Percentiles rank a stretch among this genome's conserved stretches.
These are phyloP conservation scores for Calypte anna DNA, from an alignment of 2,113 vertebrate genomes.

Conservation along the genomic window DNA sequence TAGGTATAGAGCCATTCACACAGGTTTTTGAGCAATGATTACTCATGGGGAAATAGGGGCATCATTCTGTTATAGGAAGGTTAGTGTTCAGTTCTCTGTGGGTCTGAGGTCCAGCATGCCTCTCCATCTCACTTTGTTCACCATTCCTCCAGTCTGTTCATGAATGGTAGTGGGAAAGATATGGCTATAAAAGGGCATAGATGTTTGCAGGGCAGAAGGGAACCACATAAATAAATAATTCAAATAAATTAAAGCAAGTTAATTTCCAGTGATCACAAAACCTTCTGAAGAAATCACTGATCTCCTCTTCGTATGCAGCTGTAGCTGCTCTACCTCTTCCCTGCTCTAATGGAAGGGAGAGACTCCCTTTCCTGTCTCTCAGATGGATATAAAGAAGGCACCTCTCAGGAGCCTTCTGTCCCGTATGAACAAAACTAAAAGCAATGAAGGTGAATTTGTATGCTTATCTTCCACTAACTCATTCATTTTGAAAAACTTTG, in stretches of 20 bases:
- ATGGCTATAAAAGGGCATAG: not conserved
- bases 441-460: not conserved
- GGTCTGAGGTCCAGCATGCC: not conserved
- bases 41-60: accelerated
- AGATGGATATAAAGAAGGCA: not conserved
- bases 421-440: not conserved
- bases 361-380: not conserved
- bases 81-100: not conserved
- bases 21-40: not conserved
- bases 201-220: not conserved
- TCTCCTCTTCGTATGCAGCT: not conserved
- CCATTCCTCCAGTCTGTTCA: not conserved
- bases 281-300: not conserved
- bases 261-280: not conserved
- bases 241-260: not conserved
- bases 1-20: not conserved
- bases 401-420: not conserved
- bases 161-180: not conserved
- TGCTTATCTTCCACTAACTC: not conserved
- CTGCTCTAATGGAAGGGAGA: not conserved
- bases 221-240: not conserved
- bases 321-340: not conserved
- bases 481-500: not conserved
- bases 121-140: not conserved
- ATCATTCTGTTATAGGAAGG: not conserved